Percentiles rank a stretch among this genome's conserved stretches.
phyloP scores from a whole-genome alignment of 2,888 invertebrate genomes.

The Nemotelus pantherinus region DNA sequence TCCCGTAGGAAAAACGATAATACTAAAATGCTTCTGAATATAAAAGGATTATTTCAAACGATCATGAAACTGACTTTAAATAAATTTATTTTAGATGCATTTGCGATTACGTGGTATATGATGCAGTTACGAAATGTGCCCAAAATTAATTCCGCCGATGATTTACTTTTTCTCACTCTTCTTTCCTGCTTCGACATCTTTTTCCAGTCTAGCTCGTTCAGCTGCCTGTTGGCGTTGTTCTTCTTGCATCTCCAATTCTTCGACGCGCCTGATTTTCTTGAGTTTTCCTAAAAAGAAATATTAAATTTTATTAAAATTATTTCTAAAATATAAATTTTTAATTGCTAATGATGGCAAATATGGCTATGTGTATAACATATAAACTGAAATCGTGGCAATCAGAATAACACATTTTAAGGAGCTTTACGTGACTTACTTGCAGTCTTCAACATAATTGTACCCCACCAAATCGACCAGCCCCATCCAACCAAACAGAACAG shows the following conservation, averaged over 20 bases:
- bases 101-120: too few species aligned
- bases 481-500: conserved; percentile 94
- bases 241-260: conserved; percentile 65
- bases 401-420: background rate
- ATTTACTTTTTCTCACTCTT: conserved; percentile 31
- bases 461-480: conserved; percentile 99
- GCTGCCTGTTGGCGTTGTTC: conserved; percentile 58
- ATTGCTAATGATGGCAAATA: too few species aligned
- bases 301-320: conserved; percentile 6
- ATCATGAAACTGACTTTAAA: too few species aligned
- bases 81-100: too few species aligned
- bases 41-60: too few species aligned
- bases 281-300: conserved; percentile 69
- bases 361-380: too few species aligned
- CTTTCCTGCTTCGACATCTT: conserved; percentile 31
- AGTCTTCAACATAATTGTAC: conserved; percentile 88
- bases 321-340: background rate
- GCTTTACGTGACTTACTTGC: conserved; percentile 74
- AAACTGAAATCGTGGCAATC: too few species aligned
- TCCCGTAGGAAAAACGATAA: too few species aligned
- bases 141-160: too few species aligned
- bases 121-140: too few species aligned
- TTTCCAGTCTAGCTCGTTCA: conserved; percentile 15
- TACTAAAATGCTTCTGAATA: too few species aligned
- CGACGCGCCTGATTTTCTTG: conserved; percentile 70